Percentiles rank a stretch among this genome's conserved stretches.
These are phyloP conservation scores for Cebus imitator DNA, from an alignment of 2,113 vertebrate species.

Conservation along the genomic window DNA sequence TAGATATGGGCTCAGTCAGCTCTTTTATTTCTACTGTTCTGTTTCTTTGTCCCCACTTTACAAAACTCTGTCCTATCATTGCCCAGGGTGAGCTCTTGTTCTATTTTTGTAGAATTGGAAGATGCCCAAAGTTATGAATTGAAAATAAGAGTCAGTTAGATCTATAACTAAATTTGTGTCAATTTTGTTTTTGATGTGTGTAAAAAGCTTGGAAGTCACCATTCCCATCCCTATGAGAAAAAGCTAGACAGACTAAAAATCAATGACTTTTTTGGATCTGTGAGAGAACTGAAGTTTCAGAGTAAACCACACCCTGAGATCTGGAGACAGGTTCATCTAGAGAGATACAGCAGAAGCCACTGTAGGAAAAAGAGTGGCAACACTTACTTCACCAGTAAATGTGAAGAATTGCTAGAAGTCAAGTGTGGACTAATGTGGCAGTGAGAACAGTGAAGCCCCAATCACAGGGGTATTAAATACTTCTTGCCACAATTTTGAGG, in stretches of 20 bases:
- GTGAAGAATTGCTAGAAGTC: background rate
- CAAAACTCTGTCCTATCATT: background rate
- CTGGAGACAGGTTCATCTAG: background rate
- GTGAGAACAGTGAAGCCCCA: background rate
- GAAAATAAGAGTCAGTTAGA: background rate
- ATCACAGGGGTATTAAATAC: background rate
- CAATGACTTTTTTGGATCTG: background rate
- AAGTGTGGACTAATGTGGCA: background rate
- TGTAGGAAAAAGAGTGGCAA: background rate
- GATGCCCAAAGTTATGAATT: background rate
- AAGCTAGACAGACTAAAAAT: slow-evolving; percentile 1
- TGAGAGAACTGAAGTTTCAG: background rate
- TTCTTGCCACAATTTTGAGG: background rate
- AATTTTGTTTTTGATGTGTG: background rate
- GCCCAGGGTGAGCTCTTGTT: background rate
- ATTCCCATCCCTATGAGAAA: background rate
- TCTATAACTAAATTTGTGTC: background rate
- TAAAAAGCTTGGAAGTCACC: slow-evolving; percentile 3
- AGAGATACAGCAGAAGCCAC: background rate
- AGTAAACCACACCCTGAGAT: background rate
- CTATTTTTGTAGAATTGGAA: background rate
- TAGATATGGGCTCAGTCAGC: too few species aligned
- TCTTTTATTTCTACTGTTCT: background rate
- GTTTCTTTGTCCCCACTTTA: background rate
- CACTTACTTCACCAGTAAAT: background rate